Evolutionary conservation across 2,113 vertebrate genomes (phyloP), one percentile per base, ranked within the genome.

Genomic region (Phyllopteryx taeniolatus): DNA sequence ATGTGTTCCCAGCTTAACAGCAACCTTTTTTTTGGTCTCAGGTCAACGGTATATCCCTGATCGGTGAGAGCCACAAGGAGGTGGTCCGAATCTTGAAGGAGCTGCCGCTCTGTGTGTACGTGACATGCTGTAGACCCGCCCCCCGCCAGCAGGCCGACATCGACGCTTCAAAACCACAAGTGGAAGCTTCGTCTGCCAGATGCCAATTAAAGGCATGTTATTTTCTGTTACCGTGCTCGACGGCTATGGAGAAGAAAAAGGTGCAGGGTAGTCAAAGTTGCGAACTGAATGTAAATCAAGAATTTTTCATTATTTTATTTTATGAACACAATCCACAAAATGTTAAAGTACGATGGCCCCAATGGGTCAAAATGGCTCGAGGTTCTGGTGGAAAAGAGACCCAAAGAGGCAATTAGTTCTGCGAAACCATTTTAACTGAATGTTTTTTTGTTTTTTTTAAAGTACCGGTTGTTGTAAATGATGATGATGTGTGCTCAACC

Each of bases 51-150:
- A 93, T 95, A 77, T 92, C 94, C 70, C 90, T 99, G 14, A 95
- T 98, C 83, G 96, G 96, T 44, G 93, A 98, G 89, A 95, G 89
- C 71, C 96, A 98, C 81, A 96, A 96, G 79, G 95, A 97, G 84
- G 98, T 98, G 5, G 94, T 99, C 35, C 93, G 83, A 79, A 96
- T 98, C 87, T 89, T 99, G 83, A 98, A 97, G 89, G 96, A 99
- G 67, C 90, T 99, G 51, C 96, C 98, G 1, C 62, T 99, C 73
- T 89, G 83, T 17, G 97, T 98, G 20, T 93, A 90, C 72, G 93
- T 99, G 95, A 94, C 94, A 0, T 99, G 96, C 87, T 98, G 95
- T 73, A 94, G 95, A 68, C 94, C 92, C 0, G 85, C 94, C 64
- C 91, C 91, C 76, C 86, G 91, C 1, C 74, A 87, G 3, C 12